A percentile compares a stretch with the other conserved stretches of the same genome.
Evolutionary conservation across 2,888 invertebrate species (phyloP).

Genomic region (Epicampocera succincta): DNA sequence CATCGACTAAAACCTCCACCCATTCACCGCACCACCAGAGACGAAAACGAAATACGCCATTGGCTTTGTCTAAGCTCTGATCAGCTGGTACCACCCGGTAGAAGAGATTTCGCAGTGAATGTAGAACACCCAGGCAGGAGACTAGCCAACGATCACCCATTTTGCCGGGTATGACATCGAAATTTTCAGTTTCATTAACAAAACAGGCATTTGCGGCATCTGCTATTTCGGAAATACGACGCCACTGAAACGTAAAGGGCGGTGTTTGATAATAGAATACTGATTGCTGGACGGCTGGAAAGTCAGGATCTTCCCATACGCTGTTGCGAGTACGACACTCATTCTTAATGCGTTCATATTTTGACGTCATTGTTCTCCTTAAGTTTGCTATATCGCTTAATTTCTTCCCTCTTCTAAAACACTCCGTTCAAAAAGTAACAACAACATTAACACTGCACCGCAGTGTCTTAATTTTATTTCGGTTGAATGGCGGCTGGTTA

Average conservation of each 20-base stretch:
- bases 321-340: conserved; percentile 90
- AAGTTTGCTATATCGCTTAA: not conserved
- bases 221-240: conserved; percentile 86
- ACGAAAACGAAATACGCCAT: conserved; percentile 93
- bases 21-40: conserved; percentile 97
- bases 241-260: conserved; percentile 96
- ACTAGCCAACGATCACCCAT: conserved; percentile 96
- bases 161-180: conserved; percentile 93
- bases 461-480: conserved; percentile 6
- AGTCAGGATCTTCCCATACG: conserved; percentile 95
- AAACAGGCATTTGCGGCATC: conserved; percentile 84
- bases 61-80: conserved; percentile 88
- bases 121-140: conserved; percentile 92
- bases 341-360: conserved; percentile 90
- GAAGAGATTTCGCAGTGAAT: conserved; percentile 92
- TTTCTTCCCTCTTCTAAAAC: conserved; percentile 18
- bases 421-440: conserved; percentile 41
- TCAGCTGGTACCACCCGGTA: conserved; percentile 95
- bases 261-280: conserved; percentile 97
- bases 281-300: conserved; percentile 92
- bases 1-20: conserved; percentile 94
- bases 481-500: not conserved
- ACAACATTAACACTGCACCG: conserved; percentile 48
- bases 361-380: conserved; percentile 78
- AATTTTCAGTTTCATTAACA: conserved; percentile 84